Evolutionary conservation across 1,140 invertebrate genomes (phyloP).

Genomic region (Drosophila baimaii): DNA sequence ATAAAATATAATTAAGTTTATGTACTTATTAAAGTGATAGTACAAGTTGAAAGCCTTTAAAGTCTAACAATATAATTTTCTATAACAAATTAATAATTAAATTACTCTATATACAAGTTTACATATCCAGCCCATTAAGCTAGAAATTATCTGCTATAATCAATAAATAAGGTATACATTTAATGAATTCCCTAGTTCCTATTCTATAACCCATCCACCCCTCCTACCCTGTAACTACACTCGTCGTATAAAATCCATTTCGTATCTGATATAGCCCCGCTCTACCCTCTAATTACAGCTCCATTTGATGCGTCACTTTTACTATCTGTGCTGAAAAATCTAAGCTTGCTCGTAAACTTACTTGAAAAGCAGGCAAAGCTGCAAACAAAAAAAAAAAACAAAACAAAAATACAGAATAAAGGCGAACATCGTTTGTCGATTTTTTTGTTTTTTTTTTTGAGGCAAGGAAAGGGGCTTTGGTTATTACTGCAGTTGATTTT

Average conservation of each 20-base stretch:
- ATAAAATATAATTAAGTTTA: not conserved
- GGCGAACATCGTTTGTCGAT: constrained; percentile 65
- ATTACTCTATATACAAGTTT: not conserved
- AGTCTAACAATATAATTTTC: not conserved
- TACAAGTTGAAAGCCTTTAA: not conserved
- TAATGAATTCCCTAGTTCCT: not conserved
- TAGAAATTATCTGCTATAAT: not conserved
- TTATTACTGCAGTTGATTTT: constrained; percentile 66
- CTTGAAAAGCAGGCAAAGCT: constrained; percentile 5
- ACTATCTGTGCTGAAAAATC: constrained; percentile 71
- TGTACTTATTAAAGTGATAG: not conserved
- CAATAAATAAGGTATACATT: not conserved
- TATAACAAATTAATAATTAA: not conserved
- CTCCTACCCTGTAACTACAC: constrained; percentile 1
- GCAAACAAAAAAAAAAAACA: constrained; percentile 20
- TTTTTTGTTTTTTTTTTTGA: too few relatives aligned
- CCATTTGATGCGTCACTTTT: constrained; percentile 78
- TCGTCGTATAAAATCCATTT: not conserved
- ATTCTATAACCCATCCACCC: not conserved
- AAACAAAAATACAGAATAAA: constrained; percentile 49
- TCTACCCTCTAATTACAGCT: constrained; percentile 24
- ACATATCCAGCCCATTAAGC: not conserved
- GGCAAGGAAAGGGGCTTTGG: constrained; percentile 47
- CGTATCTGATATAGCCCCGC: constrained; percentile 10
- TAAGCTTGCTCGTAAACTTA: constrained; percentile 17